Conservation (phyloP, 1,140 invertebrate genomes). For the Heliconius congener region DNA sequence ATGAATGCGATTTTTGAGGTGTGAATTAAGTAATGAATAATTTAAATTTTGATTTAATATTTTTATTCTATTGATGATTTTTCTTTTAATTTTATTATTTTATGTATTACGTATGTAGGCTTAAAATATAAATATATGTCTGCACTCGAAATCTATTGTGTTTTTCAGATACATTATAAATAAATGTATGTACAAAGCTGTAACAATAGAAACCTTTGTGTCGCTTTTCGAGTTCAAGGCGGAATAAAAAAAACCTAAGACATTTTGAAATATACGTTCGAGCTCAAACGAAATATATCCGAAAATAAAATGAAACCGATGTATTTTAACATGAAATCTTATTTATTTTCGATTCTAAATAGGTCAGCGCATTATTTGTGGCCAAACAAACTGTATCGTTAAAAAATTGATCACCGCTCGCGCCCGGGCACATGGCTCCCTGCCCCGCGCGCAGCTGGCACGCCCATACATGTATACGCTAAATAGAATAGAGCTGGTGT, state of each 20-base stretch:
- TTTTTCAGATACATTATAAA: not conserved
- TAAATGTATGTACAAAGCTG: not conserved
- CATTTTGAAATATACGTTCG: not conserved
- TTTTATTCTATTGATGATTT: not conserved
- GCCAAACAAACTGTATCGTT: conserved; percentile 28
- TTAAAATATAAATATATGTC: not conserved
- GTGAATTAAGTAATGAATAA: not conserved
- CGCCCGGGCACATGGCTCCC: conserved; percentile 65
- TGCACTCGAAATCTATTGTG: not conserved
- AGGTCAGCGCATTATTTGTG: conserved; percentile 12
- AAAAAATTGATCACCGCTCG: conserved; percentile 54
- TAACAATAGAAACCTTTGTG: conserved; percentile 12
- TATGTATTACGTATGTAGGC: not conserved
- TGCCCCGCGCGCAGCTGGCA: conserved; percentile 56
- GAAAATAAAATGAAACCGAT: conserved; percentile 8
- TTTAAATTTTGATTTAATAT: not conserved
- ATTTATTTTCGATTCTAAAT: conserved; percentile 11
- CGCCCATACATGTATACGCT: conserved; percentile 49
- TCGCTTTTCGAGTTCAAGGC: not conserved
- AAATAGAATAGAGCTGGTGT: not conserved
- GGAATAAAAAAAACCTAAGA: conserved; percentile 7
- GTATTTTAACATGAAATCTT: conserved; percentile 6
- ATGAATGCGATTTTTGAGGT: not conserved
- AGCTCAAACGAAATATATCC: conserved; percentile 5
- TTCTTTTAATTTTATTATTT: not conserved